Base-by-base conservation (phyloP, 2,797 vertebrate genomes). In the Sebastes cheni region DNA sequence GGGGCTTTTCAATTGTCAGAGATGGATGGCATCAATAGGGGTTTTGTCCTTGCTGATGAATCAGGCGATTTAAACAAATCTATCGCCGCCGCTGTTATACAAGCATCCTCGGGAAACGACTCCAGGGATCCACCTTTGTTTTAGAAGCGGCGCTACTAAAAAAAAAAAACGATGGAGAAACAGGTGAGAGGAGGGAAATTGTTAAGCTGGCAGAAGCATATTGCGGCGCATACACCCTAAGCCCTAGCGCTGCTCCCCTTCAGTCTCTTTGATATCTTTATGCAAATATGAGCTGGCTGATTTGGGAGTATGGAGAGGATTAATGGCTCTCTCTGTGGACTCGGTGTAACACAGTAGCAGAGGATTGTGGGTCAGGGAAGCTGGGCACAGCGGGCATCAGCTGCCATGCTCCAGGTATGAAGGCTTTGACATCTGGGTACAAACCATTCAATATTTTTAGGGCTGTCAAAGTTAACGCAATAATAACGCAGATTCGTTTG, bases 11-110 rank as follows among this genome's bases (percentile, higher is more conserved):
- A 93, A 91, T 92, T 94, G 92, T 93, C 92, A 92, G 89, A 94
- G 92, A 94, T 86, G 84, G 93, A 93, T 94, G 89, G 86, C 90
- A 86, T 92, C 91, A 92, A 90, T 91, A 93, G 86, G 65, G 78
- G 73, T 84, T 92, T 92, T 91, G 81, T 92, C 91, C 89, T 90
- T 90, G 89, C 74, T 89, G 91, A 93, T 93, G 86, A 93, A 93
- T 92, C 91, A 89, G 90, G 81, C 81, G 11, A 83, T 92, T 92
- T 91, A 90, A 90, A 87, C 90, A 92, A 83, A 93, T 93, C 86
- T 83, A 87, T 92, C 65, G 75, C 29, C 18, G 1, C 42, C 36
- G 58, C 59, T 76, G 84, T 65, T 81, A 52, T 56, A 79, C 80
- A 59, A 82, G 82, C 78, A 54, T 66, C 36, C 11, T 56, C 52